Conservation (phyloP, 2,797 vertebrate species). For the Eleutherodactylus coqui region DNA sequence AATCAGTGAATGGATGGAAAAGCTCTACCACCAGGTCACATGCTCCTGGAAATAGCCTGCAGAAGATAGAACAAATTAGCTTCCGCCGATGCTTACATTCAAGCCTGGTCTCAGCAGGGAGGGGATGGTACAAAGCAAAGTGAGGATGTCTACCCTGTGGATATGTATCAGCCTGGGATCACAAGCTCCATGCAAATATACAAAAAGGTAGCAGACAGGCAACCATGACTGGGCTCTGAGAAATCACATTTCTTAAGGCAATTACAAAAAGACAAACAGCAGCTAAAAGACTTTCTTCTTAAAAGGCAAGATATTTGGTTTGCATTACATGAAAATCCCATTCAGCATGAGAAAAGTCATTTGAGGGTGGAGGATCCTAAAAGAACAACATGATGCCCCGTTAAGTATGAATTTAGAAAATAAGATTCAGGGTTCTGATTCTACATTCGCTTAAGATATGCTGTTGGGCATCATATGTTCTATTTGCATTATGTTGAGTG, state of each 20-base stretch:
- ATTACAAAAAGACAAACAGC: not conserved
- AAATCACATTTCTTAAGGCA: not conserved
- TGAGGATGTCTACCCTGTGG: not conserved
- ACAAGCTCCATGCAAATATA: constrained; percentile 20
- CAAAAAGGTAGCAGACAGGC: constrained; percentile 42
- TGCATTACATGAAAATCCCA: not conserved
- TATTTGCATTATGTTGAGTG: not conserved
- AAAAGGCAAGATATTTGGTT: not conserved
- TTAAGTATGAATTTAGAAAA: no score
- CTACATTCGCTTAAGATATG: not conserved
- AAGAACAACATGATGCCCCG: no score
- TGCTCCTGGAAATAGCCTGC: not conserved
- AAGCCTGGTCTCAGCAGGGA: not conserved
- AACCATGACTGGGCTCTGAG: not conserved
- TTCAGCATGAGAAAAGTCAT: not conserved
- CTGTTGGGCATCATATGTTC: not conserved
- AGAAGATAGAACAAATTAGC: constrained; percentile 41
- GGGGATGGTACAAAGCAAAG: constrained; percentile 4
- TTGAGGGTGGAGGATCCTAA: not conserved
- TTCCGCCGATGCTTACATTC: constrained; percentile 11
- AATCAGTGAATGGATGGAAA: not conserved
- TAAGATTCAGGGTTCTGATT: no score
- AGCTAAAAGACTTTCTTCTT: not conserved
- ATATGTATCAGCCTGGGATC: not conserved
- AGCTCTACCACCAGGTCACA: constrained; percentile 5